Evolutionary conservation across 2,888 invertebrate species (phyloP).

Genomic region (Crepidodera aurea): DNA sequence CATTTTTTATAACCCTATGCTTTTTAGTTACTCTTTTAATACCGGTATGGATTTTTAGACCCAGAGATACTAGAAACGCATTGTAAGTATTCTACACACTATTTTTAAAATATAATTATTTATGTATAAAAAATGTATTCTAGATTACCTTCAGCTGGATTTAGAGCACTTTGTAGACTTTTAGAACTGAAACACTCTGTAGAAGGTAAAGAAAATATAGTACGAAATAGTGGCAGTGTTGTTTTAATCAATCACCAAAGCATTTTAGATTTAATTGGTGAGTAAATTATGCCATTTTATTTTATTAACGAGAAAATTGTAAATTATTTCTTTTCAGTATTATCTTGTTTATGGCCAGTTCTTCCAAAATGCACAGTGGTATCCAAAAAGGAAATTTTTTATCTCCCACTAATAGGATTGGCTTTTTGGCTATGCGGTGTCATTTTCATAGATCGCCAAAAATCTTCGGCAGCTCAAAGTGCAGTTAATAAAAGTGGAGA

Average conservation of each 20-base stretch:
- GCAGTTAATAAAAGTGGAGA: slow-evolving; percentile 76
- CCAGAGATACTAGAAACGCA: slow-evolving; percentile 77
- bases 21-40: slow-evolving; percentile 72
- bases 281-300: neutral
- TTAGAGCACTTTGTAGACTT: slow-evolving; percentile 63
- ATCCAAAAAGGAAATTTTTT: slow-evolving; percentile 83
- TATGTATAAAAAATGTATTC: too few species aligned
- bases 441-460: slow-evolving; percentile 83
- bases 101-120: too few species aligned
- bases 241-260: slow-evolving; percentile 91
- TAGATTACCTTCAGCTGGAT: slow-evolving; percentile 75
- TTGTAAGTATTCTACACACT: slow-evolving; percentile 76
- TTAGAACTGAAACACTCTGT: slow-evolving; percentile 77
- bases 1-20: slow-evolving; percentile 67
- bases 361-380: slow-evolving; percentile 82
- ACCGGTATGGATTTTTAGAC: slow-evolving; percentile 77
- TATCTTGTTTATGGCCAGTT: slow-evolving; percentile 83
- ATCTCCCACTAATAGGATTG: slow-evolving; percentile 82
- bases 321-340: slow-evolving; percentile 61
- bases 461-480: slow-evolving; percentile 73
- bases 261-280: slow-evolving; percentile 82
- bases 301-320: neutral
- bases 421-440: slow-evolving; percentile 89
- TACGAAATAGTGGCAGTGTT: slow-evolving; percentile 77
- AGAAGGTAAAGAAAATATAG: slow-evolving; percentile 78